Evolutionary conservation across 53 echinoderm and acorn worm genomes (phyloP).

Genomic region (Antedon mediterranea): DNA sequence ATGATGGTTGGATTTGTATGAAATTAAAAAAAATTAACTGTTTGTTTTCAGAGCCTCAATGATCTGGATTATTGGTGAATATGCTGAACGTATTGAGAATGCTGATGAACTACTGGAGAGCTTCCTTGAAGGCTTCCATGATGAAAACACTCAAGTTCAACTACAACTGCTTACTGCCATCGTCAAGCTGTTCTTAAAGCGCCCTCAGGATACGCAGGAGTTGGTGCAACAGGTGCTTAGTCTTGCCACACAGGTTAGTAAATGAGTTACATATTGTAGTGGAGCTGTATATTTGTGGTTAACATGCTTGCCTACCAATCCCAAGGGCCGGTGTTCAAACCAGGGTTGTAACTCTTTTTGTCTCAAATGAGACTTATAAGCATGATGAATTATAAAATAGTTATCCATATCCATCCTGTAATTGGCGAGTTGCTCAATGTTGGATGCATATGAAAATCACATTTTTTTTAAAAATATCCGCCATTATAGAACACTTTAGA

Average conservation of each 20-base stretch:
- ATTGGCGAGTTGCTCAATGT: too few species aligned
- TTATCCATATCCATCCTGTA: too few species aligned
- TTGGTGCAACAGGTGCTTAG: slow-evolving; percentile 82
- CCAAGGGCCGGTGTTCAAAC: too few species aligned
- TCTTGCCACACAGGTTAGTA: slow-evolving; percentile 73
- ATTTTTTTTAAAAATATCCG: too few species aligned
- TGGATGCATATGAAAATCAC: too few species aligned
- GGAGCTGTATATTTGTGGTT: too few species aligned
- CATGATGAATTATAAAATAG: too few species aligned
- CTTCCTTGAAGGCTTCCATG: slow-evolving; percentile 96
- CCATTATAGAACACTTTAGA: too few species aligned
- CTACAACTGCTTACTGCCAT: slow-evolving; percentile 88
- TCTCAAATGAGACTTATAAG: too few species aligned
- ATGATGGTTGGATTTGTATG: too few species aligned
- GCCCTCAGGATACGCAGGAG: slow-evolving; percentile 88
- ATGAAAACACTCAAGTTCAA: slow-evolving; percentile 97
- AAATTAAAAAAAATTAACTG: neutral
- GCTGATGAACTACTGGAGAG: slow-evolving; percentile 94
- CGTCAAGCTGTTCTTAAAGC: slow-evolving; percentile 92
- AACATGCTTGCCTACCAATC: too few species aligned
- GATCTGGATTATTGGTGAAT: slow-evolving; percentile 99
- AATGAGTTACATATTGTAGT: neutral
- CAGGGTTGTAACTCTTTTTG: too few species aligned
- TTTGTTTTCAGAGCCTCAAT: slow-evolving; percentile 62
- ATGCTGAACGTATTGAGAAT: slow-evolving; percentile 90